phyloP scores from a whole-genome alignment of 2,797 vertebrate species.

The Otolemur crassicaudatus region DNA sequence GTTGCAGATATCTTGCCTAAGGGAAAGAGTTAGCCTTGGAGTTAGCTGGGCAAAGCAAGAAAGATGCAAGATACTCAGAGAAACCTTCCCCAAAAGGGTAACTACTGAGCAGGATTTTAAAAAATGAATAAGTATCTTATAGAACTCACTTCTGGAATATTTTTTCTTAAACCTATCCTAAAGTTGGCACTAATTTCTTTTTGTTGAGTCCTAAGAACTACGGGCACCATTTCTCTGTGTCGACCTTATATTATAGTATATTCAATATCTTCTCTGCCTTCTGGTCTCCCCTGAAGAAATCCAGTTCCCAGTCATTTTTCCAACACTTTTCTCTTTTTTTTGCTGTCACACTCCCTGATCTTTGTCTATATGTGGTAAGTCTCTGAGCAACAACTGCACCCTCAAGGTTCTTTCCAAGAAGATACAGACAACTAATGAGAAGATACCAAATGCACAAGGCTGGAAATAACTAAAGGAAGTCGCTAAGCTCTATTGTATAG shows the following conservation, averaged over 20 bases:
- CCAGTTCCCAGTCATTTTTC: not conserved
- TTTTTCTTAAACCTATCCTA: conserved; percentile 45
- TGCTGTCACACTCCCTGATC: not conserved
- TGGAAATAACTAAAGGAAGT: conserved; percentile 64
- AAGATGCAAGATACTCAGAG: not conserved
- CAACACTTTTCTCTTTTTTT: not conserved
- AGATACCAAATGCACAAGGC: conserved; percentile 13
- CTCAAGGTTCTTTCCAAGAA: conserved; percentile 54
- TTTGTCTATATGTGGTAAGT: conserved; percentile 7
- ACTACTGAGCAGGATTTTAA: conserved; percentile 11
- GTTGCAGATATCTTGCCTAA: not conserved
- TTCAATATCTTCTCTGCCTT: conserved; percentile 46
- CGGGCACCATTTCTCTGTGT: not conserved
- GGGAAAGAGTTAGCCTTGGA: not conserved
- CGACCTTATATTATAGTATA: not conserved
- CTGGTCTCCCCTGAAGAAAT: conserved; percentile 32
- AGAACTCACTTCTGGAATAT: conserved; percentile 11
- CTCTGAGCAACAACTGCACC: conserved; percentile 37
- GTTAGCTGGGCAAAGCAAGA: not conserved
- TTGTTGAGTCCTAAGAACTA: not conserved
- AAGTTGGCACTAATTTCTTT: conserved; percentile 39
- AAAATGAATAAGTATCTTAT: not conserved
- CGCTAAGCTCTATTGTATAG: not conserved
- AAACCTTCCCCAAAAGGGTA: not conserved
- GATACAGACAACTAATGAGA: conserved; percentile 45